phyloP scores from a whole-genome alignment of 2,888 invertebrate species.

The Hypena proboscidalis region DNA sequence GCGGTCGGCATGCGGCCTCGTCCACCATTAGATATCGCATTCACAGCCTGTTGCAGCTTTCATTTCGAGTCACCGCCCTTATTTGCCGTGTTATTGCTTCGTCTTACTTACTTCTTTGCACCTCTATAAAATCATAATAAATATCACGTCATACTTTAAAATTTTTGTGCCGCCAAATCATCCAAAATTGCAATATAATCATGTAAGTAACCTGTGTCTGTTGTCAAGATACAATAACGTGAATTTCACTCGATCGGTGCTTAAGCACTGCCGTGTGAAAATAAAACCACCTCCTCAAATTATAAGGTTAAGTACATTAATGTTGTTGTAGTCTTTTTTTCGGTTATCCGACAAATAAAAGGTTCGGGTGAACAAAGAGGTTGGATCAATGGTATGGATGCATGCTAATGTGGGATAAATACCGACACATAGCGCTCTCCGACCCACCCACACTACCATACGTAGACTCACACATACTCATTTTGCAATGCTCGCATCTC shows the following conservation, averaged over 20 bases:
- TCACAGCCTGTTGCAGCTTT: slow-evolving; percentile 40
- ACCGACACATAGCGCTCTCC: slow-evolving; percentile 64
- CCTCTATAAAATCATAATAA: slow-evolving; percentile 24
- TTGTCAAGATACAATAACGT: slow-evolving; percentile 16
- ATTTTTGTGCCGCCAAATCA: slow-evolving; percentile 18
- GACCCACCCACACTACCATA: slow-evolving; percentile 52
- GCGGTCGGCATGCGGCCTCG: slow-evolving; percentile 22
- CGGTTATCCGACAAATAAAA: slow-evolving; percentile 54
- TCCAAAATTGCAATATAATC: slow-evolving; percentile 31
- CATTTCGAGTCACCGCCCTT: slow-evolving; percentile 34
- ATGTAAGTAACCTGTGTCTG: slow-evolving; percentile 17
- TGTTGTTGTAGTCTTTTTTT: slow-evolving; percentile 49
- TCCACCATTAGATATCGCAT: slow-evolving; percentile 44
- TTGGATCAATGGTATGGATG: slow-evolving; percentile 76
- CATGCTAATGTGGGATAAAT: slow-evolving; percentile 79
- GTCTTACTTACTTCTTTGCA: slow-evolving; percentile 35
- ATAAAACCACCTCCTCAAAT: slow-evolving; percentile 22
- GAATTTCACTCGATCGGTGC: slow-evolving; percentile 23
- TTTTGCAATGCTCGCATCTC: slow-evolving; percentile 13
- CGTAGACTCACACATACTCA: slow-evolving; percentile 21
- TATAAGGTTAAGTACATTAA: slow-evolving; percentile 39
- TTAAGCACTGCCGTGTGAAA: slow-evolving; percentile 16
- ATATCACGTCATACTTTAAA: slow-evolving; percentile 18
- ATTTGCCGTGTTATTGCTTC: slow-evolving; percentile 21
- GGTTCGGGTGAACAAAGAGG: slow-evolving; percentile 68